Percentiles rank a stretch among this genome's conserved stretches.
phyloP scores from a whole-genome alignment of 1,140 invertebrate genomes.

The Procambarus virginalis region DNA sequence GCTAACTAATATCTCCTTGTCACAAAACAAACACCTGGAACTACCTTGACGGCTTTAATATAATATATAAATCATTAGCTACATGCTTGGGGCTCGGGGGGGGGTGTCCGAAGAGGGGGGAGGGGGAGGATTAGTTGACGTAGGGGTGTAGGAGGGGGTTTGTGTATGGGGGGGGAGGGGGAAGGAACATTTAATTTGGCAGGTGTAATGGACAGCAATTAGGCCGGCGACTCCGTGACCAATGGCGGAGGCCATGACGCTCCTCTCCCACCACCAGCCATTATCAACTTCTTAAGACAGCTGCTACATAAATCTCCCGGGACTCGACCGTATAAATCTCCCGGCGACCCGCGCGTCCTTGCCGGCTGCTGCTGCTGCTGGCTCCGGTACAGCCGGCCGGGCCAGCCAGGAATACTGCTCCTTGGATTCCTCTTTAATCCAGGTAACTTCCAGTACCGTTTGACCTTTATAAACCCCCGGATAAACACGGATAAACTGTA shows the following conservation, averaged over 20 bases:
- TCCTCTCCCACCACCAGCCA: not conserved
- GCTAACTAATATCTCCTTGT: slow-evolving; percentile 7
- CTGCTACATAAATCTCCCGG: not conserved
- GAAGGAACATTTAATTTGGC: slow-evolving; percentile 31
- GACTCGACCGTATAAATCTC: no score
- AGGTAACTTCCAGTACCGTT: no score
- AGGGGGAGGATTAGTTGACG: not conserved
- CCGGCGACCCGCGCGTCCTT: no score
- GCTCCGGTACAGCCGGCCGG: no score
- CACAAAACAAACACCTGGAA: slow-evolving; percentile 35
- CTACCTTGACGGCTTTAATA: slow-evolving; percentile 9
- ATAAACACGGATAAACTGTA: no score
- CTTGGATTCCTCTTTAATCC: no score
- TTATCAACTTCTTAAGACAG: not conserved
- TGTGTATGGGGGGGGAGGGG: not conserved
- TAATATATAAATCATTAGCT: slow-evolving; percentile 32
- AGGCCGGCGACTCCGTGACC: slow-evolving; percentile 14
- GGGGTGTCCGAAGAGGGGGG: not conserved
- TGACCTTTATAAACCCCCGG: no score
- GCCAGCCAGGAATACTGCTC: no score
- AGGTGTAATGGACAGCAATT: slow-evolving; percentile 33
- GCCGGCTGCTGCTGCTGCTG: no score
- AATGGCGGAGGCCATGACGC: slow-evolving; percentile 26
- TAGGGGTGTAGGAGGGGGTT: not conserved
- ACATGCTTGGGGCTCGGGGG: not conserved